Evolutionary conservation across 1,140 invertebrate genomes (phyloP).

Genomic region (Drosophila melanogaster): DNA sequence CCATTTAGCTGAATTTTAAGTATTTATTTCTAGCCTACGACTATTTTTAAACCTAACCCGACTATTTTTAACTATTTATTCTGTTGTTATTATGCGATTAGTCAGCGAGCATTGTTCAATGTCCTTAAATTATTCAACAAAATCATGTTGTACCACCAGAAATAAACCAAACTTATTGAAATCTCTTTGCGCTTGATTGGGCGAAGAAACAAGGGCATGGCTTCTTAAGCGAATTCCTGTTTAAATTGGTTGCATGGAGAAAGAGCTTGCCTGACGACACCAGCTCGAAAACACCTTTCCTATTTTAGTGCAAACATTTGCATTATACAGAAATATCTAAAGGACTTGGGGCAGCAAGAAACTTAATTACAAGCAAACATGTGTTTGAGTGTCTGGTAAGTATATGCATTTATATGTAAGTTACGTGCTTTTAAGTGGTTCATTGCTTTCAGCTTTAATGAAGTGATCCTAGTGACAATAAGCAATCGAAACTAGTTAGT

Average conservation of each 20-base stretch:
- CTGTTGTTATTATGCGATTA: constrained; percentile 63
- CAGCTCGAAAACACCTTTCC: neutral
- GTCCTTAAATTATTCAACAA: constrained; percentile 57
- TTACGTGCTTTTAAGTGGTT: neutral
- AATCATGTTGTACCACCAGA: constrained; percentile 39
- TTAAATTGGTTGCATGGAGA: neutral
- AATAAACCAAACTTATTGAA: neutral
- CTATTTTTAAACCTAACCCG: constrained; percentile 29
- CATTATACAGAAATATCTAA: neutral
- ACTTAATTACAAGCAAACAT: constrained; percentile 8
- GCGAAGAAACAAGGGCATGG: neutral
- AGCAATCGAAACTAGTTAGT: too few species aligned
- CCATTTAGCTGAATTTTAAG: constrained; percentile 70
- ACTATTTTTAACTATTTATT: constrained; percentile 46
- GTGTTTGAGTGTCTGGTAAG: neutral
- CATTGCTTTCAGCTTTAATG: neutral
- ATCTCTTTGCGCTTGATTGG: neutral
- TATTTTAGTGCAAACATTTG: constrained; percentile 5
- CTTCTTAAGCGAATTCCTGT: neutral
- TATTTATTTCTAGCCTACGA: constrained; percentile 59
- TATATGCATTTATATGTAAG: neutral
- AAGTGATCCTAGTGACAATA: too few species aligned
- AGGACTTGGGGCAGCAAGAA: neutral
- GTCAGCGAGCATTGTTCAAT: constrained; percentile 55
- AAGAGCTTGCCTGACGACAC: neutral